phyloP scores from a whole-genome alignment of 1,140 invertebrate species.

The Gerris buenoi region DNA sequence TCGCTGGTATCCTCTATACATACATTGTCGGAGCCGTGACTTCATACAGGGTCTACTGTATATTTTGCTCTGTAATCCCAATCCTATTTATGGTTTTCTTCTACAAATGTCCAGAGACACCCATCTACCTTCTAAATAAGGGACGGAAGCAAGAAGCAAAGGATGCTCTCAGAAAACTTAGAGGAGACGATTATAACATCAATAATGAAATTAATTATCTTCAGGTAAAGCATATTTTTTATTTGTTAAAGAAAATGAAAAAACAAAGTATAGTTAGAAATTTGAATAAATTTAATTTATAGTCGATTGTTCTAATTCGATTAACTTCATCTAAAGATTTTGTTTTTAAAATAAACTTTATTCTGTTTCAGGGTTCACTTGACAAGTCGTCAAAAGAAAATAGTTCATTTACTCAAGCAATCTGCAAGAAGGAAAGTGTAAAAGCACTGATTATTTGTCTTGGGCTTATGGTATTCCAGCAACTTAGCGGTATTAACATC shows the following conservation, averaged over 20 bases:
- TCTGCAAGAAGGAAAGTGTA: conserved; percentile 39
- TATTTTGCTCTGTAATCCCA: conserved; percentile 29
- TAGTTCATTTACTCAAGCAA: conserved; percentile 37
- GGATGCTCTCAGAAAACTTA: conserved; percentile 33
- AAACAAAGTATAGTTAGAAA: no score
- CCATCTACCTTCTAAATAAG: conserved; percentile 26
- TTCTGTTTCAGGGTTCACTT: conserved; percentile 36
- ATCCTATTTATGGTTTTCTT: conserved; percentile 33
- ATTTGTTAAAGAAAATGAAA: no score
- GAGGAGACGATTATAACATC: conserved; percentile 50
- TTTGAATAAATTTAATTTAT: no score
- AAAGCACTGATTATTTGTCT: conserved; percentile 56
- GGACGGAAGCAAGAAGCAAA: conserved; percentile 21
- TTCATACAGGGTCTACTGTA: conserved; percentile 15
- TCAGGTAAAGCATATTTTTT: no score
- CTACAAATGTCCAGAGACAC: conserved; percentile 35
- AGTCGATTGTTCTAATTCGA: no score
- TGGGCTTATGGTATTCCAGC: conserved; percentile 70
- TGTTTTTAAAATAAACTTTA: no score
- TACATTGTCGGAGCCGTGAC: conserved; percentile 19
- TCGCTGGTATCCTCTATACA: conserved; percentile 35
- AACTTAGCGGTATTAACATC: conserved; percentile 69
- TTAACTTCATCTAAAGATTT: no score
- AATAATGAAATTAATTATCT: conserved; percentile 55
- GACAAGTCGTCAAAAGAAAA: conserved; percentile 41